Evolutionary conservation across 30 jellyfish, hydroid and myxozoan species (phyloP), one percentile per base, ranked within the genome.

Genomic region (Aurelia coerulea): DNA sequence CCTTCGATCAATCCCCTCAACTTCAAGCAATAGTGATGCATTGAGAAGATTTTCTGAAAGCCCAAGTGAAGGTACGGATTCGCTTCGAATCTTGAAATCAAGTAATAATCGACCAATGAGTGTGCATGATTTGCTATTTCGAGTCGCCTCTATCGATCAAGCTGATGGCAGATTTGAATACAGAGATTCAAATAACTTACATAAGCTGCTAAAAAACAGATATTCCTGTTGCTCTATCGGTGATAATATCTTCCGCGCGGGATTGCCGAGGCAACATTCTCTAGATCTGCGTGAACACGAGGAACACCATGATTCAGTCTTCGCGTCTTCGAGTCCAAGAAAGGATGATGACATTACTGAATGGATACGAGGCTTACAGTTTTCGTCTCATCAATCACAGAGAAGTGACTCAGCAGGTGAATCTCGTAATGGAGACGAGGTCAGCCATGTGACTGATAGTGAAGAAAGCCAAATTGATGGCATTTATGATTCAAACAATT

Each of bases 291-390:
- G 13, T 58, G 86, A 83, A 8, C 64, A 50, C 78, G 64, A 37
- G 16, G 78, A 41, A 9, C 37, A 54, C 53, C 67, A 42, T 5
- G 77, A 53, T 16, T 68, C 75, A 5, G 85, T 83, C 16, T 83
- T 83, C 49, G 65, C 92, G 56, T 83, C 92, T 50, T 78, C 88
- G 14, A 83, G 92, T 65, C 92, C 92, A 34, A 71, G 92, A 42
- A 83, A 72, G 49, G 18, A 83, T n/a, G 92, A 83, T 62, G 92
- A 83, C 78, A 83, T 83, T 81, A 83, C 92, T 31, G 92, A 83
- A 2, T 83, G 92, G 92, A 70, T 83, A 4, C 92, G 92, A 83
- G 92, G 86, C 86, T 71, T 83, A 79, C 92, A 72, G 65, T 83
- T 17, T 62, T 83, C 92, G 64, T 70, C 86, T 3, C 29, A 46